A percentile compares a stretch with the other conserved stretches of the same genome.
Conservation (phyloP, 1,140 invertebrate genomes). For the Drosophila pseudoananassae region DNA sequence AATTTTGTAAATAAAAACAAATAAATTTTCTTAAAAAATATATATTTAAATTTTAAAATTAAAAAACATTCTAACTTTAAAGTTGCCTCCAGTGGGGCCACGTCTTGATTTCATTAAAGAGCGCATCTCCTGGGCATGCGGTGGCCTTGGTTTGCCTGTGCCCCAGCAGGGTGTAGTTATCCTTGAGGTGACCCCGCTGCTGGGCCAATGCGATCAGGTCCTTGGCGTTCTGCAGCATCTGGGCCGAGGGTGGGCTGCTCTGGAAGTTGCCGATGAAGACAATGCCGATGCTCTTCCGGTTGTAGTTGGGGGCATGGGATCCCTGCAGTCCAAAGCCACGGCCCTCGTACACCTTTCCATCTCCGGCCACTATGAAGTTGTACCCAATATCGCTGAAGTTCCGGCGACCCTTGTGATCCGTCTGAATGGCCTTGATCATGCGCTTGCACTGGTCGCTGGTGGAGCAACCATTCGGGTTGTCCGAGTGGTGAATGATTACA, state of each 20-base stretch:
- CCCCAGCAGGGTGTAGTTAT: constrained; percentile 85
- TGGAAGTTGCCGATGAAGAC: constrained; percentile 87
- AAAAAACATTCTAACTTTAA: neutral
- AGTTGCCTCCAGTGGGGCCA: constrained; percentile 84
- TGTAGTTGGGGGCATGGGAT: constrained; percentile 88
- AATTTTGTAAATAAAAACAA: neutral
- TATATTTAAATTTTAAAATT: neutral
- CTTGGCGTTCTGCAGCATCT: constrained; percentile 87
- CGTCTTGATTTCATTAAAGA: constrained; percentile 85
- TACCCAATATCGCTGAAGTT: constrained; percentile 90
- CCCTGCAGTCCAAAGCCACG: constrained; percentile 89
- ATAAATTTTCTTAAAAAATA: neutral
- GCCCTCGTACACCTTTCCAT: constrained; percentile 87
- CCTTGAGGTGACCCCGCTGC: constrained; percentile 57
- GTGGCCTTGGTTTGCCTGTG: constrained; percentile 89
- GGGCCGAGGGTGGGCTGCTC: constrained; percentile 84
- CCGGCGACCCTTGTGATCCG: constrained; percentile 86
- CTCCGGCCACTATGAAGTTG: constrained; percentile 86
- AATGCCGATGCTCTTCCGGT: constrained; percentile 88
- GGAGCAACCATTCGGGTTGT: constrained; percentile 86
- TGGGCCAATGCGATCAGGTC: constrained; percentile 88
- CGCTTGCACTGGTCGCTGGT: constrained; percentile 84
- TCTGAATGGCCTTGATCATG: constrained; percentile 87
- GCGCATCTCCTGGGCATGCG: constrained; percentile 87
- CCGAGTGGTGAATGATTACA: constrained; percentile 91